These are phyloP conservation scores for Cabera pusaria DNA, from an alignment of 2,888 invertebrate genomes.

Conservation along the genomic window DNA sequence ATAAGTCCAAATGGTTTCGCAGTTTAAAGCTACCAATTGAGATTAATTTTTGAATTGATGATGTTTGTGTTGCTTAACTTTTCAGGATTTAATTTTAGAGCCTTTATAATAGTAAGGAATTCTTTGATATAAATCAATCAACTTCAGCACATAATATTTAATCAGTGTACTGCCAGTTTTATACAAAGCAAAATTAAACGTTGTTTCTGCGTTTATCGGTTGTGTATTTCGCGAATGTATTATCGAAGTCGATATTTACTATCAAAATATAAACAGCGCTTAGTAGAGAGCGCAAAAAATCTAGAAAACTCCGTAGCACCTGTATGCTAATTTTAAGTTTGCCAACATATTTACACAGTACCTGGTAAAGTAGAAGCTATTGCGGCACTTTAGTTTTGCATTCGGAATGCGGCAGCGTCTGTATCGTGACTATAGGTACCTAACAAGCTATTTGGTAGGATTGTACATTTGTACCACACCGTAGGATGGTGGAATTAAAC, in stretches of 20 bases:
- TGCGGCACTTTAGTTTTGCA: constrained; percentile 27
- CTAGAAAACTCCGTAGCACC: constrained; percentile 5
- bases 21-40: not conserved
- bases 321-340: constrained; percentile 19
- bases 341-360: constrained; percentile 9
- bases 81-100: too few species aligned
- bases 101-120: too few species aligned
- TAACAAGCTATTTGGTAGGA: not conserved
- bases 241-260: too few species aligned
- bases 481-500: not conserved
- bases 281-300: not conserved
- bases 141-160: too few species aligned
- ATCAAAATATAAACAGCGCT: too few species aligned
- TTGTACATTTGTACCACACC: not conserved
- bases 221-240: too few species aligned
- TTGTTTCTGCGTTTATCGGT: too few species aligned
- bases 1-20: constrained; percentile 12
- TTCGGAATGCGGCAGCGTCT: constrained; percentile 52
- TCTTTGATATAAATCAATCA: too few species aligned
- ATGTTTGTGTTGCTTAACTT: too few species aligned
- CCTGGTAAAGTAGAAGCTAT: constrained; percentile 17
- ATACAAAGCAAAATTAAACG: too few species aligned
- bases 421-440: constrained; percentile 41
- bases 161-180: too few species aligned
- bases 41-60: constrained; percentile 1